Evolutionary conservation across 2,888 invertebrate species (phyloP), one percentile per base, ranked within the genome.

Genomic region (Eulithis testata): DNA sequence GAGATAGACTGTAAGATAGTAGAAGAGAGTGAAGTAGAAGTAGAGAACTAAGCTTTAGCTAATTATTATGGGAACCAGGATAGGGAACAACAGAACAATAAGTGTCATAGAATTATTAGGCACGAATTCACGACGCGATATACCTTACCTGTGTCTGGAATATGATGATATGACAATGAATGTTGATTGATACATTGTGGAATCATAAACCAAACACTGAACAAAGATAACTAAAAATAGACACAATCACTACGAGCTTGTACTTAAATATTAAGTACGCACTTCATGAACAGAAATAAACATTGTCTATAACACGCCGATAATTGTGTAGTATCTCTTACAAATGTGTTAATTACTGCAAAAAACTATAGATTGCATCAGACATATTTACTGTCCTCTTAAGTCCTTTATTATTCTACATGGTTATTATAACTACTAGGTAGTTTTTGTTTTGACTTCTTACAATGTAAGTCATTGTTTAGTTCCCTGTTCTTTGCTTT

Each of bases 151-250:
- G 49, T 21, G 21, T 21, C 49, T 49, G 40, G 21, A n/a, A 7
- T 31, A 31, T 62, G 6, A 31, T 27, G 44, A 50, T 11, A 45
- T 55, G 7, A 55, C 12, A 11, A 40, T 43, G 53, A 37, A 14
- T 44, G 40, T 54, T 9, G 11, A 9, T 54, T 9, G 11, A 9
- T 11, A 36, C 8, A 4, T 31, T 5, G 31, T 31, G 31, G 0
- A 8, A 55, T 49, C 43, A 43, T 44, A 56, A 62, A 50, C 51
- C 44, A 51, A 56, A 51, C 58, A 31, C 37, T 44, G 57, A 67
- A 64, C 68, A 62, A 60, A 51, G 64, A 66, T 69, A 51, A 65
- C 59, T 47, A 56, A 64, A 66, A 66, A 64, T 62, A 43, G 47
- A 60, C 59, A 57, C 54, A 62, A 59, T 63, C 58, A n/a, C 56